Evolutionary conservation across 2,797 vertebrate genomes (phyloP).

Genomic region (Capromys pilorides): DNA sequence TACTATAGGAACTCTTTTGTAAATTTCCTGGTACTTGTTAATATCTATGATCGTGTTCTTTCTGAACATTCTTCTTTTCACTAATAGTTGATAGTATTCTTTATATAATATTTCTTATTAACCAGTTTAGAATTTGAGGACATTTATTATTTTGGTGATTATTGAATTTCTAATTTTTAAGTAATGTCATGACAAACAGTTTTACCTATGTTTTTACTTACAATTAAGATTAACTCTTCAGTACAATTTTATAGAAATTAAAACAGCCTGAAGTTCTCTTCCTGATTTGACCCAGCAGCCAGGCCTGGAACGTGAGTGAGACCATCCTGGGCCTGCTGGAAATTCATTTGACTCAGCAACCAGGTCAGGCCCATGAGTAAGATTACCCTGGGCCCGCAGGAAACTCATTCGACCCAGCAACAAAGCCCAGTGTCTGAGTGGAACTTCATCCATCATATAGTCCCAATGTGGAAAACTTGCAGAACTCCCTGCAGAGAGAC

Average conservation of each 20-base stretch:
- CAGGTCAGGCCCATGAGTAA: too few relatives aligned
- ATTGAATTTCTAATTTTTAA: background rate
- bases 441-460: too few relatives aligned
- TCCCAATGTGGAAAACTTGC: too few relatives aligned
- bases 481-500: too few relatives aligned
- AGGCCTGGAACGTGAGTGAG: too few relatives aligned
- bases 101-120: background rate
- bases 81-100: background rate
- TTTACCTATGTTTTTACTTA: slow-evolving; percentile 34
- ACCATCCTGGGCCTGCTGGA: too few relatives aligned
- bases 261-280: background rate
- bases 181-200: background rate
- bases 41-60: background rate
- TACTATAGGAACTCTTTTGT: background rate
- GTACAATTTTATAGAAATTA: background rate
- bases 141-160: background rate
- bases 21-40: background rate
- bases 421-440: too few relatives aligned
- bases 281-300: too few relatives aligned
- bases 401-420: too few relatives aligned
- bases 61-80: background rate
- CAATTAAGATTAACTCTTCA: background rate
- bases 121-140: background rate
- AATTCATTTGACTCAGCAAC: too few relatives aligned
- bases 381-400: too few relatives aligned